Base-by-base conservation (phyloP, 2,888 invertebrate genomes). In the Drosophila ezoana region DNA sequence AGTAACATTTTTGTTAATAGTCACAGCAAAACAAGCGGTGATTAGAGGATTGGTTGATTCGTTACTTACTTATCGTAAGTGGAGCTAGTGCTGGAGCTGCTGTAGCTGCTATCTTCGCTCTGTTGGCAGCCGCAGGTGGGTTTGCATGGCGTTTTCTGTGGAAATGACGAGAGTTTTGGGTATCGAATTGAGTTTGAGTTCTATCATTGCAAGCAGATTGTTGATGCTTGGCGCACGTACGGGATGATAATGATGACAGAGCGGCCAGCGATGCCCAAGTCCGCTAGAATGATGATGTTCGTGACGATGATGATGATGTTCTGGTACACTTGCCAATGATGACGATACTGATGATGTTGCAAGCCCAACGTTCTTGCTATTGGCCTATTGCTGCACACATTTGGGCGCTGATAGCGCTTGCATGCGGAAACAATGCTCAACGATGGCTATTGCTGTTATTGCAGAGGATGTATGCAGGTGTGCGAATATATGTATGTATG, bases 91-190 rank as follows among this genome's bases (percentile, higher is more conserved):
- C 43, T 61, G 53, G 69, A 56, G 65, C 69, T 54, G 68, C 61
- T 52, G 38, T 72, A 84, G 68, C 52, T 78, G 68, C 65, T 79
- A 72, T 85, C 84, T 13, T 13, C 5, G 47, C 48, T 44, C 28
- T 69, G 41, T n/a, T 72, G 58, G 57, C 87, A 87, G 58, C 57
- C 58, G 45, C 85, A 85, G 76, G 63, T 85, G 75, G 85, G 79
- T 47, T 82, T 81, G 75, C 72, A 79, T 48, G 87, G 82, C 44
- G 69, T 23, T 60, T 79, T 87, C 83, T 83, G 87, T 87, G 71
- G 66, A 75, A 72, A 67, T 52, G 61, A 45, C 49, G 51, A 64
- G 44, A 62, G 49, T 44, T 68, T 60, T 60, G 61, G 59, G 52
- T 78, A 74, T 74, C 79, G 49, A 65, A 62, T 71, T 70, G 43